Base-by-base conservation (phyloP, 2,113 vertebrate species). In the Tupaia tana region DNA sequence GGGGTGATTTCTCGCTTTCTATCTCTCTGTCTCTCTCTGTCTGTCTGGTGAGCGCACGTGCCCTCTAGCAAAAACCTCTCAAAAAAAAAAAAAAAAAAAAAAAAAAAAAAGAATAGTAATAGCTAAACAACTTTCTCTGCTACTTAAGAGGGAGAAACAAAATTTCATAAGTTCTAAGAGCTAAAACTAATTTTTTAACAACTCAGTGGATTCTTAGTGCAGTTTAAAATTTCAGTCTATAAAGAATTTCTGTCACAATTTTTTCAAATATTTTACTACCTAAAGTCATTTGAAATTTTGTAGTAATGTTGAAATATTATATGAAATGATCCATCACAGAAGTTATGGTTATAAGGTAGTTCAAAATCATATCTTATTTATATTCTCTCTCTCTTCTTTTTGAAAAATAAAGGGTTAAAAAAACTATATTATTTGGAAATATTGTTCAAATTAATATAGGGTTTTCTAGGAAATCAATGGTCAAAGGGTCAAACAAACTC, bases 141-240 rank as follows among this genome's bases (percentile, higher is more conserved):
- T 85, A 73, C 27, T 58, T 7, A 52, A 73, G 4, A 29, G 27
- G 18, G 56, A 24, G 4, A 58, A 29, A 19, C 8, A 52, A 61
- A 89, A 54, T 20, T 7, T 15, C 4, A 15, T 8, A 5, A 74
- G 88, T 91, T 95, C 93, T 93, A 95, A 93, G 91, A 93, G 63
- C 12, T 85, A 89, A 14, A 91, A 12, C 79, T 94, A 22, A 69
- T 71, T 66, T 83, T 94, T 84, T 93, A 94, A 69, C 54, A 88
- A 88, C 96, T 93, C 63, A 89, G 77, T 71, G 18, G 64, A 63
- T 79, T 90, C 27, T 67, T 71, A 86, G 70, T 31, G 4, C 27
- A 64, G 14, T 66, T 89, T 2, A 66, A 86, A 71, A 66, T 73
- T 92, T 73, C 43, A 27, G 10, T 71, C 18, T 80, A 27, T 73